A percentile compares a stretch with the other conserved stretches of the same genome.
phyloP scores from a whole-genome alignment of 2,888 invertebrate species.

The Hyles lineata region DNA sequence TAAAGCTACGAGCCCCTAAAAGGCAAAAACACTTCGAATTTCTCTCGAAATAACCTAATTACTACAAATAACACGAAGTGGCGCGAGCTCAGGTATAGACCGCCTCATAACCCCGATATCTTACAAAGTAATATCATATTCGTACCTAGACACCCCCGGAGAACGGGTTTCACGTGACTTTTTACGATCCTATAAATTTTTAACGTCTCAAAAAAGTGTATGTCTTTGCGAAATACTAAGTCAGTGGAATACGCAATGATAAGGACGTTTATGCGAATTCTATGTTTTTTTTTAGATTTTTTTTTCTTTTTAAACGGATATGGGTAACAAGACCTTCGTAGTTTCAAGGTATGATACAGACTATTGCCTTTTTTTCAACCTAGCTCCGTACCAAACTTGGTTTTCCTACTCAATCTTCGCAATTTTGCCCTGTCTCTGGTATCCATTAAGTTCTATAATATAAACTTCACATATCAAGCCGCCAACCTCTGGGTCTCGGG shows the following conservation, averaged over 20 bases:
- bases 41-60: constrained; percentile 18
- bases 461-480: no score
- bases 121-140: constrained; percentile 69
- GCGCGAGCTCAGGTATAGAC: constrained; percentile 9
- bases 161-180: constrained; percentile 69
- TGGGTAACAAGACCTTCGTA: no score
- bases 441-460: no score
- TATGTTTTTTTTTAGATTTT: no score
- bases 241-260: constrained; percentile 54
- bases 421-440: no score
- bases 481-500: no score
- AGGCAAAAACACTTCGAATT: not conserved
- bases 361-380: no score
- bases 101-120: constrained; percentile 48
- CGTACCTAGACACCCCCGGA: constrained; percentile 59
- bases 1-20: constrained; percentile 4
- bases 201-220: constrained; percentile 73
- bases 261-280: not conserved
- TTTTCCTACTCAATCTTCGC: no score
- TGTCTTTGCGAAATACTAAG: constrained; percentile 59
- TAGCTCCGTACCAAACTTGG: no score
- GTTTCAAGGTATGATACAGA: no score
- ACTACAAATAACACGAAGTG: constrained; percentile 16
- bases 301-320: no score
- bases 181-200: constrained; percentile 81